Evolutionary conservation across 2,797 vertebrate genomes (phyloP), one percentile per base, ranked within the genome.

Genomic region (Silurus aristotelis): DNA sequence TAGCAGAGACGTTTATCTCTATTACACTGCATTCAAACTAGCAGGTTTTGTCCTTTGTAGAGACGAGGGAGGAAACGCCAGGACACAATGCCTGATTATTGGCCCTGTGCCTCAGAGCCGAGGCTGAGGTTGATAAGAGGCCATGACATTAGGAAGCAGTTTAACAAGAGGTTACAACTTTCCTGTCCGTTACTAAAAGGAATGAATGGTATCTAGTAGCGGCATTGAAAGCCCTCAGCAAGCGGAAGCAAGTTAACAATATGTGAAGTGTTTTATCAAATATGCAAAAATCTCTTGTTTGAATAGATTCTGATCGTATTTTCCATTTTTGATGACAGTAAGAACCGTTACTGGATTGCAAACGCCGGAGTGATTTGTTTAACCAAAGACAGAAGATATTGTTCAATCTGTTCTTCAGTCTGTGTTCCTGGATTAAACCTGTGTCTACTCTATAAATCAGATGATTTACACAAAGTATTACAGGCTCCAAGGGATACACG

Each of bases 111-210:
- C 79, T 88, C 60, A 56, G 85, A 64, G 68, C 84, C 84, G 81
- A 87, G 82, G 87, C 84, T 82, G 82, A 86, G 89, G 86, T 87
- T 85, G 90, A 94, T 91, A 91, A 83, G 83, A 85, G 88, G 78
- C 61, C 48, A 82, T 66, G 83, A 91, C 88, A 92, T 84, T 87
- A 90, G 93, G 92, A 92, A 91, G 89, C 75, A 80, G 86, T 89
- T 88, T 72, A 82, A 76, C 64, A 80, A 89, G 88, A 87, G 83
- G 90, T 63, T 81, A 86, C 82, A 86, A 85, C 88, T 90, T 88
- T 92, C 88, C 91, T 92, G 90, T 85, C 87, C 89, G 88, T 93
- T 93, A 93, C 93, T 93, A 84, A 94, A 95, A 94, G 92, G 92
- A 94, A 91, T 91, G 84, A 92, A 88, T 87, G 84, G 90, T 87